A percentile compares a stretch with the other conserved stretches of the same genome.
Conservation (phyloP, 2,797 vertebrate genomes). For the Silurus lanzhouensis region DNA sequence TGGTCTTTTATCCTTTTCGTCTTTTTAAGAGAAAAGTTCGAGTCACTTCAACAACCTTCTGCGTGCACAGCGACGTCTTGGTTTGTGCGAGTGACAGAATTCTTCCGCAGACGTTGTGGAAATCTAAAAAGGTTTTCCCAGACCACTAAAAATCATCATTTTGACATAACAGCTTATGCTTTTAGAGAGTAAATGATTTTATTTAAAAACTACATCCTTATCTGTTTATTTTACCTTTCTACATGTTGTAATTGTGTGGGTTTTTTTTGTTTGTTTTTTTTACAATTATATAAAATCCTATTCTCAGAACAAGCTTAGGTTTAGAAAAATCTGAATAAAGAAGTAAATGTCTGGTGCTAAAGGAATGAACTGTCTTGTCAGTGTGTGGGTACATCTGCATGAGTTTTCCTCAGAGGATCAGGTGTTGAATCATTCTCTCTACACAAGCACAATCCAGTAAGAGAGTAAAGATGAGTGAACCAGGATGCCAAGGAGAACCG, state of each 20-base stretch:
- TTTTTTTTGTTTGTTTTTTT: too few species aligned
- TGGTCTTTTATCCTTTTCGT: not conserved
- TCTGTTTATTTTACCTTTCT: constrained; percentile 1
- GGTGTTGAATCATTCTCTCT: not conserved
- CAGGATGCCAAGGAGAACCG: not conserved
- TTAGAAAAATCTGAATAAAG: not conserved
- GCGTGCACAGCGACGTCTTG: not conserved
- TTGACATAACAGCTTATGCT: constrained; percentile 49
- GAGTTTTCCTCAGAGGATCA: not conserved
- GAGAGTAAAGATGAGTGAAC: constrained; percentile 14
- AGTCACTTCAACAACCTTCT: not conserved
- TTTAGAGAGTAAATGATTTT: not conserved
- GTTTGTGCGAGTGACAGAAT: not conserved
- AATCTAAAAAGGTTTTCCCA: constrained; percentile 8
- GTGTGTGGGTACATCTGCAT: not conserved
- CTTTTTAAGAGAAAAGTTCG: not conserved
- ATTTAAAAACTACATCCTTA: not conserved
- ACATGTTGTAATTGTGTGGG: not conserved
- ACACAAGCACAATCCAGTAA: constrained; percentile 1
- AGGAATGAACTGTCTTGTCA: not conserved
- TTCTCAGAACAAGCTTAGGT: not conserved
- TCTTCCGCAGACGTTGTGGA: too few species aligned
- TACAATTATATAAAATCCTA: too few species aligned
- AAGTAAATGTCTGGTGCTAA: not conserved
- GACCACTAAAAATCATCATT: constrained; percentile 55